Evolutionary conservation across 2,888 invertebrate species (phyloP), one percentile per base, ranked within the genome.

Genomic region (Stegana nigrithorax): DNA sequence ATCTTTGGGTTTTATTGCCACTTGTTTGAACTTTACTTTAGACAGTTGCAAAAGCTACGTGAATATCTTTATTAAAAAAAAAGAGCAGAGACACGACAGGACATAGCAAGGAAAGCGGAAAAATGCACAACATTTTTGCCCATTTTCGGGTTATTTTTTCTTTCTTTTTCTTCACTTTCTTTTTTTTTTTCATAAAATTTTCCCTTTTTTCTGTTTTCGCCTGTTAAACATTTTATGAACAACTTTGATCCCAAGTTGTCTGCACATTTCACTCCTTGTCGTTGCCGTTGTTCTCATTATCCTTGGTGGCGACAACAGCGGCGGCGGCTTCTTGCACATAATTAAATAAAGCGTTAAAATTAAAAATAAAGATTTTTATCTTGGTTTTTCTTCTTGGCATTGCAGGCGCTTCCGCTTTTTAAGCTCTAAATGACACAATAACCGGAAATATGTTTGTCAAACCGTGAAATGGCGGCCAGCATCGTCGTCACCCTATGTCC

Each of bases 331-430:
- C 53, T 53, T 21, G 32, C 45, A 27, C 76, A 79, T 79, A 79
- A 79, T 79, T 79, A 79, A 80, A 79, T 79, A 80, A 79, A 79
- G 78, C 81, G 79, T 79, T 80, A 76, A 80, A 79, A 79, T 79
- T 79, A 80, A 79, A 80, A 77, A 73, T 74, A 68, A 73, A 73
- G 78, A 72, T 74, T 78, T 72, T 21, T 47, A 59, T 58, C 44
- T 55, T 56, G 5, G 10, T 17, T 17, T 8, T 60, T 19, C 14
- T 4, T 36, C 58, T 21, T n/a, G 21, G 23, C 17, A 4, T 45
- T 44, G 44, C 12, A 19, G 42, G 45, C 27, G 25, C 42, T 44
- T 57, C 42, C 42, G 57, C 57, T 39, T 10, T 25, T 61, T 61
- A 21, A 26, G 53, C 45, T 32, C 27, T 23, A 32, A 14, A 23